A percentile compares a stretch with the other conserved stretches of the same genome.
Evolutionary conservation across 2,888 invertebrate genomes (phyloP).

Genomic region (Spilosoma lubricipeda): DNA sequence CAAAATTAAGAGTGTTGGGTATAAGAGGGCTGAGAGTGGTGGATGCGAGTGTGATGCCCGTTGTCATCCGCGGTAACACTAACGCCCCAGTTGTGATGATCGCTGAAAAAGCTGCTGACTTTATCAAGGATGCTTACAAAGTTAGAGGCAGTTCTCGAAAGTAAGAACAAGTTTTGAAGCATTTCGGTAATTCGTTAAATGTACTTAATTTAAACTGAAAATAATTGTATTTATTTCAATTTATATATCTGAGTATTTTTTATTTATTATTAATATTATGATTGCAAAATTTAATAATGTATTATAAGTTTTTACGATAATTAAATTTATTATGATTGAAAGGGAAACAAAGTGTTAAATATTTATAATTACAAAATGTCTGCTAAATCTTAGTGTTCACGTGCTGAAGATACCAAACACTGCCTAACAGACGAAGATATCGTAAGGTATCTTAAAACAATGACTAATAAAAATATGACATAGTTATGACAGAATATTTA

Average conservation of each 20-base stretch:
- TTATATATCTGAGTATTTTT: background rate
- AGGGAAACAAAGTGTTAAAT: background rate
- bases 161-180: background rate
- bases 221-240: background rate
- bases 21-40: slow-evolving; percentile 66
- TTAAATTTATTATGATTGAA: too few relatives aligned
- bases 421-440: background rate
- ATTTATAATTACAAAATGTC: background rate
- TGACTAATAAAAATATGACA: background rate
- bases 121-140: slow-evolving; percentile 62
- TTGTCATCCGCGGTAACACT: slow-evolving; percentile 72
- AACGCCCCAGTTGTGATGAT: slow-evolving; percentile 78
- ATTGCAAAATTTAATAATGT: background rate
- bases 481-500: too few relatives aligned
- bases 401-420: background rate
- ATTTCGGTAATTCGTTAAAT: background rate
- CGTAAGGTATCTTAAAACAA: too few relatives aligned
- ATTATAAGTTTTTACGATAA: too few relatives aligned
- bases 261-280: background rate
- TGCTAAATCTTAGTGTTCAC: background rate
- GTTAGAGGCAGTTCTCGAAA: too few relatives aligned
- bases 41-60: slow-evolving; percentile 77
- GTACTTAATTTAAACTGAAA: too few relatives aligned
- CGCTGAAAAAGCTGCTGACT: slow-evolving; percentile 73
- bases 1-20: slow-evolving; percentile 61